phyloP scores from a whole-genome alignment of 2,888 invertebrate genomes.

The Gandaritis pyraliata region DNA sequence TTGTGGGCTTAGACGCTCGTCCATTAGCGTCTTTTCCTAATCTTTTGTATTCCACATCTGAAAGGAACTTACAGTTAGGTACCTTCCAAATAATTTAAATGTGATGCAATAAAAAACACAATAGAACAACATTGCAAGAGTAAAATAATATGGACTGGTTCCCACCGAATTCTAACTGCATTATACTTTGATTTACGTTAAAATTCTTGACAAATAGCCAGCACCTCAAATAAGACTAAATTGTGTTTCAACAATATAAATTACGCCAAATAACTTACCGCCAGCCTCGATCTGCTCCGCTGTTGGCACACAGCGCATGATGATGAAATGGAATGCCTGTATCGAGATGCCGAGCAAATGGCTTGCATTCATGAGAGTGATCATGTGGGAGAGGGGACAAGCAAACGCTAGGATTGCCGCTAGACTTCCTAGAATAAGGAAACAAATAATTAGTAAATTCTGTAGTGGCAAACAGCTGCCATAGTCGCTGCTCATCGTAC shows the following conservation, averaged over 20 bases:
- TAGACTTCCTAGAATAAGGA: conserved; percentile 80
- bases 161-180: conserved; percentile 1
- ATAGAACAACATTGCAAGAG: too few species aligned
- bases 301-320: conserved; percentile 84
- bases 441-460: conserved; percentile 28
- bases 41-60: conserved; percentile 80
- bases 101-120: too few species aligned
- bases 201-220: conserved; percentile 12
- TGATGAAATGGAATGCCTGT: conserved; percentile 77
- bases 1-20: conserved; percentile 57
- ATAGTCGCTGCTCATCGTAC: conserved; percentile 44
- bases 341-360: conserved; percentile 80
- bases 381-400: conserved; percentile 85
- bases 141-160: neutral
- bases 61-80: conserved; percentile 3
- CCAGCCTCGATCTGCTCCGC: conserved; percentile 80
- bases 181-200: conserved; percentile 1
- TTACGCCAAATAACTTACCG: conserved; percentile 55
- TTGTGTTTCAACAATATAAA: conserved; percentile 10
- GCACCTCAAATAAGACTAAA: conserved; percentile 11
- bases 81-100: too few species aligned
- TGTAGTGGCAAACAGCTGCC: conserved; percentile 86
- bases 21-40: conserved; percentile 66
- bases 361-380: conserved; percentile 84
- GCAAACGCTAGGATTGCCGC: conserved; percentile 86